Evolutionary conservation across 2,888 invertebrate genomes (phyloP).

Genomic region (Lasioglossum lativentre): DNA sequence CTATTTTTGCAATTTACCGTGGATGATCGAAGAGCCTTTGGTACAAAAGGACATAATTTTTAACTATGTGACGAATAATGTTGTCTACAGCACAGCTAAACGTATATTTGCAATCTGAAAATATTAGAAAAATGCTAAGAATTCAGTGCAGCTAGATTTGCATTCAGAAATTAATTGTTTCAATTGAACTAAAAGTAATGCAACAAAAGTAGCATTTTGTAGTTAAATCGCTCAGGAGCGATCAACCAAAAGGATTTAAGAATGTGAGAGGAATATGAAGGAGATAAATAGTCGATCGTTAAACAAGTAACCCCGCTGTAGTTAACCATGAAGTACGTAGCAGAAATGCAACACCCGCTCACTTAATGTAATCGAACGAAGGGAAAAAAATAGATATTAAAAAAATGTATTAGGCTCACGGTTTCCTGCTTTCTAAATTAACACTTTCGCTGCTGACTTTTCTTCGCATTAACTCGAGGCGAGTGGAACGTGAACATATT

Average conservation of each 20-base stretch:
- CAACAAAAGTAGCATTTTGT: neutral
- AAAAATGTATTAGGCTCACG: neutral
- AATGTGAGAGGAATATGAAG: neutral
- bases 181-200: neutral
- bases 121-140: neutral
- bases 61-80: neutral
- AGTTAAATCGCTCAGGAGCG: neutral
- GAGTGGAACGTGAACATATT: neutral
- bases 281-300: neutral
- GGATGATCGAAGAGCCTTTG: no score
- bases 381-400: neutral
- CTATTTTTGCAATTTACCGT: no score
- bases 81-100: no score
- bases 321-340: neutral
- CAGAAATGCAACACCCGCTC: neutral
- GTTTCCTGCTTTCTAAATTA: conserved; percentile 23
- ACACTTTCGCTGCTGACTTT: conserved; percentile 12
- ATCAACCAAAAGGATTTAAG: neutral
- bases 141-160: no score
- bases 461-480: neutral
- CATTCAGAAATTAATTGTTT: no score
- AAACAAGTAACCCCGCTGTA: no score
- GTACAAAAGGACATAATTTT: neutral
- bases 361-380: neutral
- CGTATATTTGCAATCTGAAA: neutral